Percentiles rank a stretch among this genome's conserved stretches.
Evolutionary conservation across 2,113 vertebrate species (phyloP).

Genomic region (Neodon shergylaensis): DNA sequence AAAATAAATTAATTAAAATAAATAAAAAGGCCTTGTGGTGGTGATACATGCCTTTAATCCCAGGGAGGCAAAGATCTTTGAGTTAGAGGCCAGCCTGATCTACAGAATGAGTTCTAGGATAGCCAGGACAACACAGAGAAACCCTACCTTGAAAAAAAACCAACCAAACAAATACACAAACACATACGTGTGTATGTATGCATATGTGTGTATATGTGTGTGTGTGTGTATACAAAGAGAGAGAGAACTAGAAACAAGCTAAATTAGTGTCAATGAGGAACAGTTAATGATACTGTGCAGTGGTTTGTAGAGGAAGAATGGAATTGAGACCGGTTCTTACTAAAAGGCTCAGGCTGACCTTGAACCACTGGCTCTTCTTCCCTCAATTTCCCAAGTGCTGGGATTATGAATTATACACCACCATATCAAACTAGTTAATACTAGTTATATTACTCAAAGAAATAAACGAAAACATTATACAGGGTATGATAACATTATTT

Average conservation of each 20-base stretch:
- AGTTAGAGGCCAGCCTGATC: not conserved
- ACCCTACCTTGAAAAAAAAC: not conserved
- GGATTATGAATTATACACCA: not conserved
- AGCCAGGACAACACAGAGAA: not conserved
- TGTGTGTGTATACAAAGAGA: accelerated
- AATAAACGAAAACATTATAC: not conserved
- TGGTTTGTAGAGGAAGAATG: too few species aligned
- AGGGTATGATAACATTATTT: not conserved
- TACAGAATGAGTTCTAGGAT: not conserved
- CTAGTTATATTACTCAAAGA: not conserved
- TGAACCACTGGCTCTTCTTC: not conserved
- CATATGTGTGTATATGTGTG: too few species aligned
- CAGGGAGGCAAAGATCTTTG: not conserved
- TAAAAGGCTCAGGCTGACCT: not conserved
- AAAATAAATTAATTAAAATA: not conserved
- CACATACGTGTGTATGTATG: not conserved
- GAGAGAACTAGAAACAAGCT: not conserved
- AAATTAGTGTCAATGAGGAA: not conserved
- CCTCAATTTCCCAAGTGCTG: not conserved
- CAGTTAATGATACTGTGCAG: too few species aligned
- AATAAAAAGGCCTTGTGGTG: not conserved
- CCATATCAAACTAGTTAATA: not conserved
- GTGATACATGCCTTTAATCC: not conserved
- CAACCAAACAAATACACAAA: too few species aligned
- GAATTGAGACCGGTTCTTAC: not conserved